These are phyloP conservation scores for Eilema caniola DNA, from an alignment of 2,888 invertebrate genomes.

Conservation along the genomic window DNA sequence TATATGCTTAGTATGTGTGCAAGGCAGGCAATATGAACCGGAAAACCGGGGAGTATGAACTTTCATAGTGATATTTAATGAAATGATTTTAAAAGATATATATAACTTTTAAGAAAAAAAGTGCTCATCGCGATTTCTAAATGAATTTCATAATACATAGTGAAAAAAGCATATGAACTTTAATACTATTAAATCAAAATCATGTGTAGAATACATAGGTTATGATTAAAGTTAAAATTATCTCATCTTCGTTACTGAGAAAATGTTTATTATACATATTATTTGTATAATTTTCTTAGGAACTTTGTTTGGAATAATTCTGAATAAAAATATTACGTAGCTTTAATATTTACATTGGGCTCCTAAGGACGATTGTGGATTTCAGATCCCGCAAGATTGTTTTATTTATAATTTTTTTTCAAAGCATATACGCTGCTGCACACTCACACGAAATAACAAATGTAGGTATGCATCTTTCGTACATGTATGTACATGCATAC, in stretches of 20 bases:
- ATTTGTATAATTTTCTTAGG: constrained; percentile 2
- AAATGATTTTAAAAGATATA: constrained; percentile 23
- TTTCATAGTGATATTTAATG: constrained; percentile 25
- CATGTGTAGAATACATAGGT: constrained; percentile 18
- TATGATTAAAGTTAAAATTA: not conserved
- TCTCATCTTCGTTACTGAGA: not conserved
- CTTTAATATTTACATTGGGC: not conserved
- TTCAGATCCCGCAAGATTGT: constrained; percentile 15
- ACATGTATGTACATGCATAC: not conserved
- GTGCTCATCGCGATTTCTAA: constrained; percentile 18
- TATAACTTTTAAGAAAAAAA: constrained; percentile 17
- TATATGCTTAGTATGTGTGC: constrained; percentile 11
- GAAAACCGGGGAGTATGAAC: constrained; percentile 11
- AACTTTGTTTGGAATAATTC: not conserved
- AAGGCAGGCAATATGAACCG: constrained; percentile 19
- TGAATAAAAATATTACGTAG: not conserved
- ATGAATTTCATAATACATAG: constrained; percentile 21
- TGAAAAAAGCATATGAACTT: constrained; percentile 14
- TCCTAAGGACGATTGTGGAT: constrained; percentile 24
- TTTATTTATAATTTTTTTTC: constrained; percentile 6
- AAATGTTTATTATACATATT: not conserved
- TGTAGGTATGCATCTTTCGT: not conserved
- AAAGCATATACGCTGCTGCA: not conserved
- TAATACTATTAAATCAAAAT: constrained; percentile 19
- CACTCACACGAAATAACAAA: not conserved